phyloP scores from a whole-genome alignment of 2,888 invertebrate genomes.

The Drosophila mettleri region DNA sequence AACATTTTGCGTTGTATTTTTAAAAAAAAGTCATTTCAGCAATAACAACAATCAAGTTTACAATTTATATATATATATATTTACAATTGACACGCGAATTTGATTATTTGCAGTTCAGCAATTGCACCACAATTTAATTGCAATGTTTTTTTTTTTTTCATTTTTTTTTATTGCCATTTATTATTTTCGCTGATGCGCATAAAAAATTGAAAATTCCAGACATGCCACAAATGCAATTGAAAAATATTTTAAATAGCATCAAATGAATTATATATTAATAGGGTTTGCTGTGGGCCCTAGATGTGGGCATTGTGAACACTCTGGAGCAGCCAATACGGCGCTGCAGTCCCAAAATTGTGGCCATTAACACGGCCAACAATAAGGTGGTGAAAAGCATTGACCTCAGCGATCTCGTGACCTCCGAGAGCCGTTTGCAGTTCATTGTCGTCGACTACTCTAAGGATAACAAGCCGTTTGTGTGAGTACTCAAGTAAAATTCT shows the following conservation, averaged over 20 bases:
- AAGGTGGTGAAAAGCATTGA: constrained; percentile 87
- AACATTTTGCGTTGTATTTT: constrained; percentile 10
- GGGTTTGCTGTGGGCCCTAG: constrained; percentile 87
- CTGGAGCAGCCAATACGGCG: constrained; percentile 87
- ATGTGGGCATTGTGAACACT: constrained; percentile 87
- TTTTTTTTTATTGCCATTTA: constrained; percentile 16
- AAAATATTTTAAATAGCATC: constrained; percentile 25
- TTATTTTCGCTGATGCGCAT: constrained; percentile 32
- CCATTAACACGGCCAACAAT: constrained; percentile 86
- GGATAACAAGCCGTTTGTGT: constrained; percentile 85
- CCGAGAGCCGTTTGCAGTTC: constrained; percentile 87
- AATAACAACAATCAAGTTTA: constrained; percentile 6
- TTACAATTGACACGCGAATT: constrained; percentile 48
- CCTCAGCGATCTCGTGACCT: constrained; percentile 86
- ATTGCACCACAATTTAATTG: constrained; percentile 32
- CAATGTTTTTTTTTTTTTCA: constrained; percentile 5
- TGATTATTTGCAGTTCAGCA: constrained; percentile 47
- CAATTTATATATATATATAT: not conserved
- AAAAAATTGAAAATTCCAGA: constrained; percentile 21
- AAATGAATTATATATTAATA: constrained; percentile 48
- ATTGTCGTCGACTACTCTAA: constrained; percentile 87
- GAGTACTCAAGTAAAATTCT: constrained; percentile 51
- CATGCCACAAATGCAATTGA: constrained; percentile 20
- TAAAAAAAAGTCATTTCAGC: constrained; percentile 30
- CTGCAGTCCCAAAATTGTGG: constrained; percentile 88